Base-by-base conservation (phyloP, 2,888 invertebrate genomes). In the Podotricha telesiphe region DNA sequence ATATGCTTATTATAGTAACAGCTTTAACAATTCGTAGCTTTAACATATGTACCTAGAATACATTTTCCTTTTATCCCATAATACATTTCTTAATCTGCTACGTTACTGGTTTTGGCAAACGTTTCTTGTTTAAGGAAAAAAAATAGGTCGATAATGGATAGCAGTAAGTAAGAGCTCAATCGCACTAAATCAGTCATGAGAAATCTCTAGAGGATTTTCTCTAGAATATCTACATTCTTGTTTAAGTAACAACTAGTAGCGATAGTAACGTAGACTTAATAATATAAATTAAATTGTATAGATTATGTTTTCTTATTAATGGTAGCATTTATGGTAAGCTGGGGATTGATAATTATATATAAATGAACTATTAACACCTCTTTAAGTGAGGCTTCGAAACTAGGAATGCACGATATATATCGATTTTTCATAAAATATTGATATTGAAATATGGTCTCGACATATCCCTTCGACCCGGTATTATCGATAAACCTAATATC, bases 141-240 rank as follows among this genome's bases (percentile, higher is more conserved):
- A 59, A 45, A 17, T 45, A 45, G 45, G 20, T 59, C 45, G 45
- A 45, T 59, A 45, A 45, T 45, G 22, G 22, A 22, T 59, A 45
- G n/a, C 17, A 45, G 22, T 45, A 45, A 45, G 22, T 42, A 59
- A 28, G 22, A 42, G 59, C 22, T 59, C 11, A 0, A 28, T 8
- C 45, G 59, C n/a, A 59, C 45, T 59, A 42, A 59, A 45, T 59
- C 59, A 59, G 20, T 45, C 59, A 45, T 59, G n/a, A 45, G 59
- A 45, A 59, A 22, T 59, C 22, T 59, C 28, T 10, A 45, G 45
- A 59, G 59, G 11, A 45, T 59, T 22, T 22, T 59, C 45, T 59
- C 45, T 17, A 13, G 22, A 50, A 50, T 20, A 50, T 20, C 5
- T 50, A 20, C 8, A 20, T 58, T 42, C 58, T 42, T 42, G 7